Evolutionary conservation across 2,888 invertebrate genomes (phyloP), one percentile per base, ranked within the genome.

Genomic region (Drosophila setosimentum): DNA sequence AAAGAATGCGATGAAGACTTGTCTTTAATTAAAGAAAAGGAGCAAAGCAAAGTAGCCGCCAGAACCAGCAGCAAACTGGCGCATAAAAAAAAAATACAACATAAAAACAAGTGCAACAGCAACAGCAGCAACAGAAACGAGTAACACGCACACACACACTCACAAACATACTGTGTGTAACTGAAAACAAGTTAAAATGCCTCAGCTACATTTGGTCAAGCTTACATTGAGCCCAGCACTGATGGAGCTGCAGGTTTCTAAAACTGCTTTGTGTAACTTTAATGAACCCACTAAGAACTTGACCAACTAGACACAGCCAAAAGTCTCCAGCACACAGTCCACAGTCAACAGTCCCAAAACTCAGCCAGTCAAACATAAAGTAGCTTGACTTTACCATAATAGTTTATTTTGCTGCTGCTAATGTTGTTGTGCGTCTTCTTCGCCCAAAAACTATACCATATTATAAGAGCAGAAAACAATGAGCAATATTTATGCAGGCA

Each of bases 181-280:
- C 78, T 80, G 73, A 74, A 86, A 87, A 89, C 87, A 84, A 88
- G 87, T 87, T 88, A 83, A 83, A 81, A 84, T 87, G 87, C 81
- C 85, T 89, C 77, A 65, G 79, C 87, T 80, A 80, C 89, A 84
- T 87, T 89, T 87, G 87, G 87, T 84, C 84, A 86, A 84, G 87
- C 77, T 89, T 84, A 87, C 82, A 83, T 75, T 35, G 70, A 63
- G 48, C 58, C 54, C 57, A 57, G 57, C 30, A 76, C 81, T 65
- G 70, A 40, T 71, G 40, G 59, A 70, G 78, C 67, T 78, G 72
- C 80, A 79, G 76, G 72, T 71, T 78, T 58, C 57, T 68, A 55
- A 59, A 65, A 59, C 60, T 58, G 83, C 77, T 74, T 68, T 65
- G 82, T 85, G 82, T 80, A 74, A 83, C 85, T 86, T 86, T 86